Base-by-base conservation (phyloP, 2,113 vertebrate species). In the Aphelocoma coerulescens region DNA sequence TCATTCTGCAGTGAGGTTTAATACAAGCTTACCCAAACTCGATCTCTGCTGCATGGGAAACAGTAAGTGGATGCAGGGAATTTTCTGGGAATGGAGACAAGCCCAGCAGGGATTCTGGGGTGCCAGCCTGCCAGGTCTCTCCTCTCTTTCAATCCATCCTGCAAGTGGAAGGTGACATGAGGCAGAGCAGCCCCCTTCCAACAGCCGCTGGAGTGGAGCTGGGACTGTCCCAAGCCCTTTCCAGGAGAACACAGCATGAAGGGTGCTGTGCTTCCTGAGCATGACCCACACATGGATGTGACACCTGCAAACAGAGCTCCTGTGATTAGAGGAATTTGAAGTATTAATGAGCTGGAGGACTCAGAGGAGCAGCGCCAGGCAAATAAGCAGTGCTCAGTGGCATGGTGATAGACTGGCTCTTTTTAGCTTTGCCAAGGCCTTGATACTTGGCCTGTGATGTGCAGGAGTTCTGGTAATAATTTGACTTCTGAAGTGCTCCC, bases 401-500 rank as follows among this genome's bases (percentile, higher is more conserved):
- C 46, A 20, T 8, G 5, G 66, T 33, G 33, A 75, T 8, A 52
- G 35, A 32, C 37, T 52, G 54, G 32, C 54, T 93, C 81, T 75
- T 91, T 93, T 75, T 20, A 55, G 44, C 32, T 87, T 74, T 89
- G 82, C 73, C 77, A 85, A 48, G 66, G 37, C 58, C 82, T 71
- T 44, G 39, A 33, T 59, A 55, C 8, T 89, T 91, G 67, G 54
- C 80, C 78, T 74, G 4, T 24, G 75, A 39, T 9, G 0, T 54
- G 54, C 61, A 84, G 68, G 68, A 88, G 57, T 52, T 28, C 18
- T 58, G 62, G 71, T 75, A 85, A 90, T 81, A 72, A 86, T 77
- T 95, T 91, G 54, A 93, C 69, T 91, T 93, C 69, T 89, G 71
- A 80, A 92, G 35, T n/a, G 32, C 62, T 81, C 77, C 71, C 48